phyloP scores from a whole-genome alignment of 2,888 invertebrate species.

The Dolichomitus sp. region DNA sequence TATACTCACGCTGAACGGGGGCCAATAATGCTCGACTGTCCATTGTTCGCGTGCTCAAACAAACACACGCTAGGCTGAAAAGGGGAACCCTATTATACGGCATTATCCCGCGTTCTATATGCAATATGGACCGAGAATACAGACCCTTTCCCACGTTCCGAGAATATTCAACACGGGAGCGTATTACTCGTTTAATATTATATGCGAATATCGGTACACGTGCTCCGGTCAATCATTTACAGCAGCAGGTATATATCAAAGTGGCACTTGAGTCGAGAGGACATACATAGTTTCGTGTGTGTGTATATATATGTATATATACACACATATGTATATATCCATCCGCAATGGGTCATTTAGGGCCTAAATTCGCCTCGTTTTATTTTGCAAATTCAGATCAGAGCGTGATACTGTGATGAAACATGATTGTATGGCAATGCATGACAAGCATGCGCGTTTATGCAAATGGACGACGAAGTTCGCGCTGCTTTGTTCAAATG shows the following conservation, averaged over 20 bases:
- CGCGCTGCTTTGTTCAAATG: constrained; percentile 6
- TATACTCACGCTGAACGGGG: constrained; percentile 49
- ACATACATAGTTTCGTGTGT: background rate
- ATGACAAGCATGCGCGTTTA: background rate
- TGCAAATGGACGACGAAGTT: background rate
- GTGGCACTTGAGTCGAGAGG: background rate
- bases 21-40: constrained; percentile 68
- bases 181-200: constrained; percentile 32
- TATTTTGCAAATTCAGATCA: background rate
- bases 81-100: constrained; percentile 32
- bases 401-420: background rate
- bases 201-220: constrained; percentile 25
- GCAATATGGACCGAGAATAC: constrained; percentile 35
- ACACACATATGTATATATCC: background rate
- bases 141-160: constrained; percentile 62
- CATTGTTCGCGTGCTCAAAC: constrained; percentile 65
- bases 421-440: background rate
- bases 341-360: constrained; percentile 8
- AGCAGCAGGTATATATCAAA: constrained; percentile 19
- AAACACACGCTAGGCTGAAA: constrained; percentile 45
- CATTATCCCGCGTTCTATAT: constrained; percentile 35
- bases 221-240: constrained; percentile 28
- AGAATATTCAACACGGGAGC: constrained; percentile 47
- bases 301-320: too few species aligned
- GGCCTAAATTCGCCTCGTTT: constrained; percentile 1